Conservation (phyloP, 2,113 vertebrate species). For the Dipodomys stephensi region DNA sequence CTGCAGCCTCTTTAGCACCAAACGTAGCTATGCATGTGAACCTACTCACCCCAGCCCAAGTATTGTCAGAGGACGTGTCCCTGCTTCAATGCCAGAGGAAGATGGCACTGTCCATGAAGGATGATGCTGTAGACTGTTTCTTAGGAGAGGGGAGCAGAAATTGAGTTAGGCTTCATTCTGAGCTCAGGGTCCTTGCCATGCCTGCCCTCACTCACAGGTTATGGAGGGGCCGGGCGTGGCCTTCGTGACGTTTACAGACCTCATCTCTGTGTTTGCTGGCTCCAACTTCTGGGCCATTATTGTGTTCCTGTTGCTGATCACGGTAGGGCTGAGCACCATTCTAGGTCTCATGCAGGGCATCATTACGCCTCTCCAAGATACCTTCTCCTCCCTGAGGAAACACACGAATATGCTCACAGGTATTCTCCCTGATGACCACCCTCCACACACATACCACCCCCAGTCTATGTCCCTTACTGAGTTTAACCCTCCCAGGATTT, state of each 20-base stretch:
- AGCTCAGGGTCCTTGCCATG: not conserved
- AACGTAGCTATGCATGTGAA: not conserved
- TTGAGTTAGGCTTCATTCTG: no score
- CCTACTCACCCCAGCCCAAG: not conserved
- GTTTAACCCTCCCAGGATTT: not conserved
- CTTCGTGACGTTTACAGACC: conserved; percentile 90
- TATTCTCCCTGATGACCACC: conserved; percentile 52
- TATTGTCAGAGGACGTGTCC: not conserved
- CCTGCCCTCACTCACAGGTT: conserved; percentile 81
- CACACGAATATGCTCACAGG: conserved; percentile 88
- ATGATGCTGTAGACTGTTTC: not conserved
- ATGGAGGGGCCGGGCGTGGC: conserved; percentile 90
- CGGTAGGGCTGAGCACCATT: conserved; percentile 92
- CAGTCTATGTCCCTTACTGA: not conserved
- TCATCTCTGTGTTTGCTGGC: conserved; percentile 87
- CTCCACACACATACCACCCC: not conserved
- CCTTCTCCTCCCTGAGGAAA: conserved; percentile 85
- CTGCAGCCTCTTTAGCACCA: not conserved
- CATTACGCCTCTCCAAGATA: conserved; percentile 89
- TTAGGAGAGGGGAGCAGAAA: not conserved
- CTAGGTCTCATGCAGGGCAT: conserved; percentile 91
- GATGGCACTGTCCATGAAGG: no score
- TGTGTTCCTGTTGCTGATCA: conserved; percentile 92
- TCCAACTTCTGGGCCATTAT: conserved; percentile 91
- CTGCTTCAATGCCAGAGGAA: not conserved